A percentile compares a stretch with the other conserved stretches of the same genome.
Conservation (phyloP, 2,888 invertebrate species). For the Diaperis boleti region DNA sequence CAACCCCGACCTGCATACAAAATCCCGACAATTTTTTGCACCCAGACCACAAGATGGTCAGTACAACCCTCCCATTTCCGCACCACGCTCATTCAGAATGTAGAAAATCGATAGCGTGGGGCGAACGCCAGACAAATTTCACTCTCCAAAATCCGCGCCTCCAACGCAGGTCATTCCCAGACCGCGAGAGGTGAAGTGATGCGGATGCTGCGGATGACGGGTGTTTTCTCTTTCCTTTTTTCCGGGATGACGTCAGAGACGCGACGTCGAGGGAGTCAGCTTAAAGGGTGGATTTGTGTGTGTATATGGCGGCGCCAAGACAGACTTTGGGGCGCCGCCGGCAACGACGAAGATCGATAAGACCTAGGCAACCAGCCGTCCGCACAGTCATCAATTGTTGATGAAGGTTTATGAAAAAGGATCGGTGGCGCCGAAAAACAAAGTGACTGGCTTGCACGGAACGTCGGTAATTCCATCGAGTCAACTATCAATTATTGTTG, state of each 20-base stretch:
- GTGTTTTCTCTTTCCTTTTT: conserved; percentile 44
- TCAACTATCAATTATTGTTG: no score
- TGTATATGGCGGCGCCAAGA: conserved; percentile 37
- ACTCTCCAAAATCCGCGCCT: conserved; percentile 18
- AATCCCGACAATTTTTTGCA: no score
- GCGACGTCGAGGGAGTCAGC: conserved; percentile 29
- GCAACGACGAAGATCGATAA: conserved; percentile 56
- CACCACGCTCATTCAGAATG: no score
- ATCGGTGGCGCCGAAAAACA: no score
- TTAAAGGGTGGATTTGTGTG: conserved; percentile 28
- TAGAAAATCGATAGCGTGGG: no score
- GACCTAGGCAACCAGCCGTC: conserved; percentile 54
- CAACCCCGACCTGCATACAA: background rate
- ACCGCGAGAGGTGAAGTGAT: conserved; percentile 14
- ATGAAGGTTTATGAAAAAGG: no score
- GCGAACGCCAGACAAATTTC: conserved; percentile 35
- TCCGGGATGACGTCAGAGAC: conserved; percentile 44
- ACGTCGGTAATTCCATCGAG: no score
- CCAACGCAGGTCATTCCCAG: conserved; percentile 5
- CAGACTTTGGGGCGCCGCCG: conserved; percentile 48
- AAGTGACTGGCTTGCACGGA: no score
- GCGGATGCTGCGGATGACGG: conserved; percentile 39
- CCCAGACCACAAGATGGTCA: no score
- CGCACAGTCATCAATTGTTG: conserved; percentile 54
- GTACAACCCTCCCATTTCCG: no score